Evolutionary conservation across 2,888 invertebrate genomes (phyloP), one percentile per base, ranked within the genome.

Genomic region (Andricus quercusramuli): DNA sequence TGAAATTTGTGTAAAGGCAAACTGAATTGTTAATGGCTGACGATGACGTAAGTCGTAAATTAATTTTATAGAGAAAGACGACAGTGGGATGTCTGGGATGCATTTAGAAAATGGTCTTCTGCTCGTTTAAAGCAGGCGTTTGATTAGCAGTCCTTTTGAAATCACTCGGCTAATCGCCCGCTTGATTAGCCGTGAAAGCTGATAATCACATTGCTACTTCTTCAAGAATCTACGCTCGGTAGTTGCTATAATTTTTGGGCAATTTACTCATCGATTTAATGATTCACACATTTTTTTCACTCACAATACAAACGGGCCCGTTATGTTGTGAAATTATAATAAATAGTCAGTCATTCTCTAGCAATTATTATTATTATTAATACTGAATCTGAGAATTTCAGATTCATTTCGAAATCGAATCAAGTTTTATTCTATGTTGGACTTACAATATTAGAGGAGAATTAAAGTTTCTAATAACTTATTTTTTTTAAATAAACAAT

Each of bases 1-100:
- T 74, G 56, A 74, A 74, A 74, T 74, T 74, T 74, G 74, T 74
- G 56, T 74, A 56, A 74, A 74, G 56, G 74, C 74, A 74, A 74
- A 56, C 74, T 74, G 56, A 74, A 74, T 74, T 74, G 56, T 74
- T 74, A 74, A 74, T 74, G 56, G 32, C 51, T 74, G 25, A 74
- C n/a, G 51, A 32, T 74, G 74, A 74, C 74, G 74, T 32, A 37
- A 74, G 74, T 29, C 74, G 32, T 74, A 74, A 74, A 74, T 74
- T 74, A 32, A 56, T 74, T 74, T 74, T 56, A 74, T 56, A 74
- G 56, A 47, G 74, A 74, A 32, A 74, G 74, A 74, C 56, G 74
- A 74, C 74, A 70, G 70, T 51, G 70, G 20, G 70, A 51, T 47
- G 70, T 70, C 47, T 20, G 70, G 9, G 70, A 29, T 70, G 51